phyloP scores from a whole-genome alignment of 2,113 vertebrate genomes.

The Ammospiza caudacuta region DNA sequence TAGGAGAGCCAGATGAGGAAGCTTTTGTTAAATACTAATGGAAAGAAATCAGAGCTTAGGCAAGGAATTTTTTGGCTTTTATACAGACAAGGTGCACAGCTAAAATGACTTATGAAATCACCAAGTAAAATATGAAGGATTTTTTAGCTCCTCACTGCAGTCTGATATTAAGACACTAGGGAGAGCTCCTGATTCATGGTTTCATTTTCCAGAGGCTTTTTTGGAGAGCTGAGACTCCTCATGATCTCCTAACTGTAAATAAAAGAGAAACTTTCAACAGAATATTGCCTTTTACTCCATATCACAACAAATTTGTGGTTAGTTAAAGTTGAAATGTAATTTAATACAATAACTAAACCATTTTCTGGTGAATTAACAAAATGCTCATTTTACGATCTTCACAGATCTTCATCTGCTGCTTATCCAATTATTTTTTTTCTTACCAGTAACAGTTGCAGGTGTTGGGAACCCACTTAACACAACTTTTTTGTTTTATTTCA shows the following conservation, averaged over 20 bases:
- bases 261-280: not conserved
- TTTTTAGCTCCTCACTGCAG: not conserved
- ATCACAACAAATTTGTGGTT: not conserved
- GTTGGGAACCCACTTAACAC: not conserved
- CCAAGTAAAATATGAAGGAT: not conserved
- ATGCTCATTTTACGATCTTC: not conserved
- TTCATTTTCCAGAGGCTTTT: not conserved
- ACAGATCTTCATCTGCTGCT: not conserved
- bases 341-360: not conserved
- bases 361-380: not conserved
- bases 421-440: not conserved
- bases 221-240: not conserved
- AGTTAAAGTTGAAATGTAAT: not conserved
- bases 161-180: constrained; percentile 23
- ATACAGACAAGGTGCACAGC: not conserved
- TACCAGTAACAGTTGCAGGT: not conserved
- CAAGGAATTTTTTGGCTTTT: not conserved
- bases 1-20: not conserved
- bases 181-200: constrained; percentile 27
- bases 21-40: not conserved
- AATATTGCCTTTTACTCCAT: not conserved
- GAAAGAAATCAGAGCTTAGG: not conserved
- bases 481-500: not conserved
- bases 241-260: not conserved
- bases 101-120: not conserved